Base-by-base conservation (phyloP, 2,888 invertebrate species). In the Drosophila tanythrix region DNA sequence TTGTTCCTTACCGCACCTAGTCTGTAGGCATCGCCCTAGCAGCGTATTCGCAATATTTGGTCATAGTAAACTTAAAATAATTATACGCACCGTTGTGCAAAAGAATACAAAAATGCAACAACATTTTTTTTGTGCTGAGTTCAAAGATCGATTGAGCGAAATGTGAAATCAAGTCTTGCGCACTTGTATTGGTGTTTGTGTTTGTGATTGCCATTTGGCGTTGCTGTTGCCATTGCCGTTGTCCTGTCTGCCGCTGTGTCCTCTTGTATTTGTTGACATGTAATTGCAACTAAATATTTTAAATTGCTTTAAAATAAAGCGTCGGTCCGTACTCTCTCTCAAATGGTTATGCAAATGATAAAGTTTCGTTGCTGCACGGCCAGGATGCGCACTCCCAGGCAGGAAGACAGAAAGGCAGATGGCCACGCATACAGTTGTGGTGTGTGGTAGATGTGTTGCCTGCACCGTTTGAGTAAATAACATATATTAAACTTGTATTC, bases 231-330 rank as follows among this genome's bases (percentile, higher is more conserved):
- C 60, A 51, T 50, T 51, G 46, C 36, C 29, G 62, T 52, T 53
- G 29, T 58, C 57, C 67, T 66, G 59, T 61, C 53, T 69, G 68
- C 51, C 53, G 67, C 51, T 51, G 55, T 61, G 65, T 57, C 38
- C 71, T 52, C 74, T 69, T 69, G 64, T 90, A 69, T 85, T 83
- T 85, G 88, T 90, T 89, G 86, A 90, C 82, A 90, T 88, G 82
- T 88, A 90, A 89, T 88, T 90, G 91, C 83, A 86, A 90, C 86
- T 89, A 89, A 89, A 90, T 90, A 89, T 89, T 90, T 89, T 85
- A 89, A 83, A 90, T 90, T 86, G 87, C 87, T 90, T 88, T 88
- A 90, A 90, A 90, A 88, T 90, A 86, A 90, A 90, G 86, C 80
- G 68, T 58, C 67, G 18, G 2, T 43, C 43, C 52, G 33, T 21